Conservation (phyloP, 2,113 vertebrate species). For the Crotalus helleri region DNA sequence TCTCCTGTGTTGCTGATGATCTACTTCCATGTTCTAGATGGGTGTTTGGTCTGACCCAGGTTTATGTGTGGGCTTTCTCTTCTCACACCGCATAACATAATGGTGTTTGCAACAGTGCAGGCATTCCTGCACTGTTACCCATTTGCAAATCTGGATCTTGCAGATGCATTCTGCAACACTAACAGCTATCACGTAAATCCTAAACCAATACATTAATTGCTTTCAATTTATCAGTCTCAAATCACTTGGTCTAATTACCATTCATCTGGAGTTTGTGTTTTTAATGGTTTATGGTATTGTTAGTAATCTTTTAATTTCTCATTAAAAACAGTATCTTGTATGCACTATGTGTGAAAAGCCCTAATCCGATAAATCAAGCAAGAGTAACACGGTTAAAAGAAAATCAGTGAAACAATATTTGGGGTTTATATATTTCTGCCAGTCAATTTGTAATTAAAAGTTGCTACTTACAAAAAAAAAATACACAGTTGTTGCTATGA, state of each 20-base stretch:
- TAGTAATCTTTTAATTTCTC: conserved; percentile 78
- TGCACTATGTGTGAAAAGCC: conserved; percentile 67
- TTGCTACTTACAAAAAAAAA: conserved; percentile 76
- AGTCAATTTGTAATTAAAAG: conserved; percentile 90
- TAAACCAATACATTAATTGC: conserved; percentile 74
- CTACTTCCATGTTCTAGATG: background rate
- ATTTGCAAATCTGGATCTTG: conserved; percentile 36
- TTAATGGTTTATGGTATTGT: conserved; percentile 75
- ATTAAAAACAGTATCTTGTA: conserved; percentile 73
- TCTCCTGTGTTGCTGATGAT: background rate
- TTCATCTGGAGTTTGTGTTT: conserved; percentile 71
- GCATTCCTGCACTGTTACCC: background rate
- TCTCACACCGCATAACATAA: background rate
- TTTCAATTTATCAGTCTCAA: conserved; percentile 70
- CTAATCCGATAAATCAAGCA: conserved; percentile 76
- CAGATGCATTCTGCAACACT: conserved; percentile 56
- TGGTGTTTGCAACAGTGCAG: background rate
- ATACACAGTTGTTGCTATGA: conserved; percentile 84
- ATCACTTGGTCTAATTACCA: conserved; percentile 73
- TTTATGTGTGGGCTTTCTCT: background rate
- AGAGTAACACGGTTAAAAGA: conserved; percentile 71
- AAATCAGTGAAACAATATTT: conserved; percentile 73
- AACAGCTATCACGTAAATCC: conserved; percentile 65
- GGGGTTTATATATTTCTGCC: conserved; percentile 75
- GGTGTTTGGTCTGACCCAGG: background rate